Conservation (phyloP, 1,140 invertebrate species). For the Pteromalus puparum region DNA sequence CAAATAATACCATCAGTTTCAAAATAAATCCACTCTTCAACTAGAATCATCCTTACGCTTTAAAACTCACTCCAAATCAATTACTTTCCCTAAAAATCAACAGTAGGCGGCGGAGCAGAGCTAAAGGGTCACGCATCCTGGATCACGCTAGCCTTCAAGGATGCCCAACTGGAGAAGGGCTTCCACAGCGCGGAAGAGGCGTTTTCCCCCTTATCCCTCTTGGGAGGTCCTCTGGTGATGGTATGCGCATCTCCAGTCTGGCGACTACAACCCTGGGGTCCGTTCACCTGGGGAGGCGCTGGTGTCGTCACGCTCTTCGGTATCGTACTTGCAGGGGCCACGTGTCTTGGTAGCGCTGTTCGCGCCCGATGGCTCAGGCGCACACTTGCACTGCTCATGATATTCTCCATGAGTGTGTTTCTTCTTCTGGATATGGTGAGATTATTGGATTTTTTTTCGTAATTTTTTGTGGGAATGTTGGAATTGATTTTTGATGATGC, state of each 20-base stretch:
- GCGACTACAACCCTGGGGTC: constrained; percentile 71
- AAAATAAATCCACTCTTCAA: too few species aligned
- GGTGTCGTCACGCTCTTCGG: constrained; percentile 69
- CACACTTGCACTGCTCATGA: constrained; percentile 70
- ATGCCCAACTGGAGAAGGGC: constrained; percentile 79
- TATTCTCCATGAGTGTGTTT: constrained; percentile 69
- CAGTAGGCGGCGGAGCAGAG: constrained; percentile 71
- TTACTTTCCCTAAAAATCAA: not conserved
- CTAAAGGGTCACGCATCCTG: constrained; percentile 81
- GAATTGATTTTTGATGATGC: too few species aligned
- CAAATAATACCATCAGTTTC: too few species aligned
- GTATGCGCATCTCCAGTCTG: constrained; percentile 77
- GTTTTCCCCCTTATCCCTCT: constrained; percentile 79
- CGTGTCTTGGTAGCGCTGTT: constrained; percentile 70
- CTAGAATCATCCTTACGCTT: too few species aligned
- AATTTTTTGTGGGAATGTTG: too few species aligned
- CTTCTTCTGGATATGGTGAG: constrained; percentile 71
- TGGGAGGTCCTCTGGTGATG: constrained; percentile 80
- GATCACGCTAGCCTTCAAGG: constrained; percentile 81
- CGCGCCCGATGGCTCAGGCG: constrained; percentile 71
- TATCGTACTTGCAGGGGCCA: constrained; percentile 68
- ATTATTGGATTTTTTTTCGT: not conserved
- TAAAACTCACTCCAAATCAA: too few species aligned
- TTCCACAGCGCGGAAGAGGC: constrained; percentile 81
- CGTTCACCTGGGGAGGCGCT: constrained; percentile 72